phyloP scores from a whole-genome alignment of 2,888 invertebrate species.

The Acanthosepion lycidas region DNA sequence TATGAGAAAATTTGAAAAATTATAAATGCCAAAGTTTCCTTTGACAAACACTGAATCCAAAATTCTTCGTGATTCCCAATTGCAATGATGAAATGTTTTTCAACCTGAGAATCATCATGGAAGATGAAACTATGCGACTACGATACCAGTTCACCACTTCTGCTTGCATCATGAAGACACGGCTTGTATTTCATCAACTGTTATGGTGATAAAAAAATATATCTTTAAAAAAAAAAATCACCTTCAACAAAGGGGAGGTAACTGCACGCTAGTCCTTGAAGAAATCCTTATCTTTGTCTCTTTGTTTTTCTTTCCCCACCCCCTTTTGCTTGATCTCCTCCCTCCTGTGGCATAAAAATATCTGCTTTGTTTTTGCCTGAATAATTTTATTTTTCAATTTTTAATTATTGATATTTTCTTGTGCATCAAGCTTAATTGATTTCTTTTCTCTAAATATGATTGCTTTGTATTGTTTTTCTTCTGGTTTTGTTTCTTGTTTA shows the following conservation, averaged over 20 bases:
- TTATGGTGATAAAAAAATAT: not conserved
- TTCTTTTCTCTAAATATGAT: not conserved
- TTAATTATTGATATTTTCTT: not conserved
- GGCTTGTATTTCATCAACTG: not conserved
- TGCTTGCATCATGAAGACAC: not conserved
- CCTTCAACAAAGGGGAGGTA: conserved; percentile 17
- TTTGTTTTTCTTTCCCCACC: not conserved
- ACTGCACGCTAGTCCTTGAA: not conserved
- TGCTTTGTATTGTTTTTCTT: not conserved
- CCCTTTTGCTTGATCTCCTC: not conserved
- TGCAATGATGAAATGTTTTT: not conserved
- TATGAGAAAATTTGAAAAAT: not conserved
- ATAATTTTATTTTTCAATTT: not conserved
- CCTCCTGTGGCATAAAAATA: not conserved
- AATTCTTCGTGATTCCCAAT: not conserved
- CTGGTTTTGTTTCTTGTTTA: not conserved
- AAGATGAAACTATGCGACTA: not conserved
- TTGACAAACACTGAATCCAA: not conserved
- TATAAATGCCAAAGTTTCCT: conserved; percentile 4
- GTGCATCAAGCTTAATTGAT: not conserved
- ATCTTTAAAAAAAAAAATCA: not conserved
- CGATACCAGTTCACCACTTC: not conserved
- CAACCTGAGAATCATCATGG: not conserved
- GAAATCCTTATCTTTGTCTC: not conserved
- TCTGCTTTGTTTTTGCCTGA: conserved; percentile 4